Evolutionary conservation across 2,113 vertebrate genomes (phyloP), one percentile per base, ranked within the genome.

Genomic region (Nipponia nippon): DNA sequence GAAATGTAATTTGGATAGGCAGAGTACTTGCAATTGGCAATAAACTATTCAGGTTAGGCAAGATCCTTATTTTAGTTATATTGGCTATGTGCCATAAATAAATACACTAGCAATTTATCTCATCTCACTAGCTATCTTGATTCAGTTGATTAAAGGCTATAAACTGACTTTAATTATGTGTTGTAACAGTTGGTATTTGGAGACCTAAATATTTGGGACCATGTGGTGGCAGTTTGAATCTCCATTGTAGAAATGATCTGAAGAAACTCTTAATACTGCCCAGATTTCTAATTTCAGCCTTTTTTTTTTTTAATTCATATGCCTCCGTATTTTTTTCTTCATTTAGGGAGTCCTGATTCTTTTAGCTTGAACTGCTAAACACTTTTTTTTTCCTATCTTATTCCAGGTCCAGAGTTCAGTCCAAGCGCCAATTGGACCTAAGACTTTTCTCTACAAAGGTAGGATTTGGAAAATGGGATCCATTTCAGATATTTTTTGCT

Each of bases 121-220:
- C 26, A 58, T 93, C 63, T 91, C 76, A 89, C 38, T 71, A 83
- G 59, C 50, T 89, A 47, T 92, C 56, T 91, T 80, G 65, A 91
- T 78, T 93, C 66, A 40, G 42, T 91, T 89, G 72, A 91, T 97
- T 94, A 94, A 90, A 76, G 53, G 58, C 53, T 94, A 42, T 72
- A 95, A 94, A 91, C 29, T 89, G 52, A 87, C n/a, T 89, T 96
- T 85, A 97, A 96, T 95, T 94, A 85, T 56, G 66, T 58, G 44
- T 83, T 87, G 69, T 89, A 95, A 95, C 89, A 92, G 91, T 92
- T 95, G 89, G 80, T 95, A 89, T 94, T 96, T 95, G 80, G 70
- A 97, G 73, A 89, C 62, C 89, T 93, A 87, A 95, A 94, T 97
- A 82, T 97, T 96, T 97, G 81, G 89, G 81, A 89, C 87, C 83